phyloP scores from a whole-genome alignment of 2,888 invertebrate genomes.

The Sepioteuthis lessoniana region DNA sequence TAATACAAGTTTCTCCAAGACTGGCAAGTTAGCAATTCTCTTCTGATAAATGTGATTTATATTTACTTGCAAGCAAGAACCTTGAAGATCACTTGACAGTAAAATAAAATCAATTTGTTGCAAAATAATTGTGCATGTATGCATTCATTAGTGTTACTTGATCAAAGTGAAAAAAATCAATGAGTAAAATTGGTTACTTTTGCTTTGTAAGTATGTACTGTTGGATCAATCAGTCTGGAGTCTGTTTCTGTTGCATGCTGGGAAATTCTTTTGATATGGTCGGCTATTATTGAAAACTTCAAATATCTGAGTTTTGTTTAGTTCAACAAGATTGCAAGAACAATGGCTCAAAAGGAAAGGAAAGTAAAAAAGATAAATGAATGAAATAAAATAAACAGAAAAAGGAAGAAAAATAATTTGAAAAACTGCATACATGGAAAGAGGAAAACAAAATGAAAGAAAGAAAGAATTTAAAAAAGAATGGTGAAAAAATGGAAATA shows the following conservation, averaged over 20 bases:
- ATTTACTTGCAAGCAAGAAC: no score
- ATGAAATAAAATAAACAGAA: no score
- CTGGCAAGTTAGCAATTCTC: background rate
- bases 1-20: background rate
- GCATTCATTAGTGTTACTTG: background rate
- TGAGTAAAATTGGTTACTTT: background rate
- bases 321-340: background rate
- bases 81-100: background rate
- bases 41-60: background rate
- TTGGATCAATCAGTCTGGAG: background rate
- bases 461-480: no score
- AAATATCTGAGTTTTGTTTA: background rate
- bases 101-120: background rate
- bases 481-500: background rate
- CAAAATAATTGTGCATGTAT: background rate
- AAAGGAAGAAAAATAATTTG: background rate
- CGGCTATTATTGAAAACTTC: background rate
- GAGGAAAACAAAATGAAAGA: background rate
- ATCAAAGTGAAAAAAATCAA: background rate
- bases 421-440: background rate
- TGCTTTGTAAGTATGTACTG: background rate
- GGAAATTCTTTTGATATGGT: background rate
- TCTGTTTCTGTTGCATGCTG: background rate
- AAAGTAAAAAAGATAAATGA: no score
- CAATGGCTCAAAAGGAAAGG: background rate